Conservation (phyloP, 2,113 vertebrate genomes). For the Ctenodactylus gundi region DNA sequence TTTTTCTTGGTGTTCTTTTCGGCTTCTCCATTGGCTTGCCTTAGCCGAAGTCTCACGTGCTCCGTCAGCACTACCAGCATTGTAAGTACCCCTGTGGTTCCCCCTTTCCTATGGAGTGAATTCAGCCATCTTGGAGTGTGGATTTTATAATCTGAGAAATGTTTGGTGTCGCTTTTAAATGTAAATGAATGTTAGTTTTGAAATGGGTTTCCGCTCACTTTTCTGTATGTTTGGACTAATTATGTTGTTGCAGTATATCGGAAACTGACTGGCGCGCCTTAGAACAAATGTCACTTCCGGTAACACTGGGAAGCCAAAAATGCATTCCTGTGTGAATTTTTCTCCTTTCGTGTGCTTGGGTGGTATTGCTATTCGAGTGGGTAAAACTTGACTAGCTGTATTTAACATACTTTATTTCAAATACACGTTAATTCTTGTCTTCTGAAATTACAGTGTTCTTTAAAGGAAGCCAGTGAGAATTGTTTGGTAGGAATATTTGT, state of each 20-base stretch:
- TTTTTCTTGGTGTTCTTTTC: not conserved
- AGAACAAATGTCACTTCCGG: not conserved
- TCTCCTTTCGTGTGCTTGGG: not conserved
- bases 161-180: not conserved
- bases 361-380: not conserved
- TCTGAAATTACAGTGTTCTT: not conserved
- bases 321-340: not conserved
- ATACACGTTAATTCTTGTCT: not conserved
- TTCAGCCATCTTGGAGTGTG: not conserved
- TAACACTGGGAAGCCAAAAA: constrained; percentile 18
- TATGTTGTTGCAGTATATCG: not conserved
- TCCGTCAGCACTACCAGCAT: not conserved
- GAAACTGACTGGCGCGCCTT: not conserved
- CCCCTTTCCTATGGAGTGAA: not conserved
- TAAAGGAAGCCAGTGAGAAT: not conserved
- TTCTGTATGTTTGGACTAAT: not conserved
- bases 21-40: not conserved
- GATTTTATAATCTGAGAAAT: not conserved
- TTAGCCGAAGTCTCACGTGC: not conserved
- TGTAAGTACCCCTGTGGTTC: not conserved
- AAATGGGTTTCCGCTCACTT: not conserved
- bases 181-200: not conserved
- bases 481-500: not conserved
- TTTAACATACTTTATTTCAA: not conserved
- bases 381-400: not conserved